Conservation (phyloP, 2,888 invertebrate species). For the Formica aserva region DNA sequence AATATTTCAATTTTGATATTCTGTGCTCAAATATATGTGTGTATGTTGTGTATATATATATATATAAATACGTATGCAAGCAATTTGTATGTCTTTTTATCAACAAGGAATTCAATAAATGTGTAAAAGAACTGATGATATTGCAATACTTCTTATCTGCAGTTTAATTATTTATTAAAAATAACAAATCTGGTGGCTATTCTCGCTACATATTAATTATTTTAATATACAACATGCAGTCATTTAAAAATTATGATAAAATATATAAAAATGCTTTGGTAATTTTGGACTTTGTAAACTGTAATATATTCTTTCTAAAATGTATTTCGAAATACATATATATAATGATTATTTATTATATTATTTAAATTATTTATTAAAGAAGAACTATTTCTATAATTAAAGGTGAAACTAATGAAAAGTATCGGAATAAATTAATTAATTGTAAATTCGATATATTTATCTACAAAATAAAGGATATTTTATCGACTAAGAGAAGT, state of each 20-base stretch:
- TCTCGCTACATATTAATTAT: background rate
- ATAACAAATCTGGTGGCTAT: background rate
- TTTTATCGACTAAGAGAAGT: conserved; percentile 1
- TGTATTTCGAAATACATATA: background rate
- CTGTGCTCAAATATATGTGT: background rate
- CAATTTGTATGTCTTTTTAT: background rate
- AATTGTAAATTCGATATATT: background rate
- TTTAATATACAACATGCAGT: background rate
- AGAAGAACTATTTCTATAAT: background rate
- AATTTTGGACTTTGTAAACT: background rate
- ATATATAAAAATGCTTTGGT: conserved; percentile 5
- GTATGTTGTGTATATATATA: background rate
- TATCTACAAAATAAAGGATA: background rate
- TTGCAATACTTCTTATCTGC: conserved; percentile 14
- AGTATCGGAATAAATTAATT: background rate
- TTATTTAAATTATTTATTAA: conserved; percentile 18
- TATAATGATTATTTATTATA: background rate
- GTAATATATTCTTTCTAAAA: conserved; percentile 18
- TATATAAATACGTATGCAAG: background rate
- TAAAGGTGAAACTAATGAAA: conserved; percentile 18
- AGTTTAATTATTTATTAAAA: conserved; percentile 33
- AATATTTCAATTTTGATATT: background rate
- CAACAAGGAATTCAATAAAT: conserved; percentile 20
- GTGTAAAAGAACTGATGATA: conserved; percentile 5
- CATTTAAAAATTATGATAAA: background rate